A percentile compares a stretch with the other conserved stretches of the same genome.
These are phyloP conservation scores for Acanthacorydalis orientalis DNA, from an alignment of 2,888 invertebrate species.

Conservation along the genomic window DNA sequence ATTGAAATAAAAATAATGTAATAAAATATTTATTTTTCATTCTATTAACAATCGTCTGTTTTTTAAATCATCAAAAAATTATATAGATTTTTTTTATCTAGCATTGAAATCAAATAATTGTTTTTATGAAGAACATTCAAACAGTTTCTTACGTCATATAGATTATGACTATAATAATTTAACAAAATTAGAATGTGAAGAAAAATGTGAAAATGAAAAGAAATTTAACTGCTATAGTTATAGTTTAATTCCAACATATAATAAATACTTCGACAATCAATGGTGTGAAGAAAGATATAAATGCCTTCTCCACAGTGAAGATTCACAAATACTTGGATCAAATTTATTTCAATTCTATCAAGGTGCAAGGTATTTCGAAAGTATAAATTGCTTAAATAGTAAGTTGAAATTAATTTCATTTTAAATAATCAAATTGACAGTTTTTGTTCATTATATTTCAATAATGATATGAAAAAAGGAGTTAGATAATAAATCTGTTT, in stretches of 20 bases:
- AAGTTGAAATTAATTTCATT: conserved; percentile 19
- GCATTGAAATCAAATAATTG: conserved; percentile 43
- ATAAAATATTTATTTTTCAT: background rate
- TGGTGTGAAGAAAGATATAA: conserved; percentile 16
- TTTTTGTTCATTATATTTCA: no score
- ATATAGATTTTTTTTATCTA: no score
- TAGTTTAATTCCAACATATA: conserved; percentile 23
- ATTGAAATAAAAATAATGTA: no score
- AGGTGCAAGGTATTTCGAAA: conserved; percentile 56
- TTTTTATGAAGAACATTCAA: conserved; percentile 59
- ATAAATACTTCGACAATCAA: conserved; percentile 2
- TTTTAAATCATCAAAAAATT: no score
- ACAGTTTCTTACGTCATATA: conserved; percentile 46
- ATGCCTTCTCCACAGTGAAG: conserved; percentile 67
- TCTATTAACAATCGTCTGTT: background rate
- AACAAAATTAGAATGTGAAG: conserved; percentile 35
- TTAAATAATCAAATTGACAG: background rate
- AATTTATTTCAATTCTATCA: conserved; percentile 40
- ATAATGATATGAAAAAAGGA: no score
- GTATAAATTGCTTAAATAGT: conserved; percentile 74
- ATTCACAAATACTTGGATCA: conserved; percentile 62
- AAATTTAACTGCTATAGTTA: conserved; percentile 59
- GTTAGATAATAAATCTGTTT: no score
- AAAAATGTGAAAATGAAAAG: conserved; percentile 40
- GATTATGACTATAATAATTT: conserved; percentile 33